Base-by-base conservation (phyloP, 2,113 vertebrate species). In the Sander lucioperca region DNA sequence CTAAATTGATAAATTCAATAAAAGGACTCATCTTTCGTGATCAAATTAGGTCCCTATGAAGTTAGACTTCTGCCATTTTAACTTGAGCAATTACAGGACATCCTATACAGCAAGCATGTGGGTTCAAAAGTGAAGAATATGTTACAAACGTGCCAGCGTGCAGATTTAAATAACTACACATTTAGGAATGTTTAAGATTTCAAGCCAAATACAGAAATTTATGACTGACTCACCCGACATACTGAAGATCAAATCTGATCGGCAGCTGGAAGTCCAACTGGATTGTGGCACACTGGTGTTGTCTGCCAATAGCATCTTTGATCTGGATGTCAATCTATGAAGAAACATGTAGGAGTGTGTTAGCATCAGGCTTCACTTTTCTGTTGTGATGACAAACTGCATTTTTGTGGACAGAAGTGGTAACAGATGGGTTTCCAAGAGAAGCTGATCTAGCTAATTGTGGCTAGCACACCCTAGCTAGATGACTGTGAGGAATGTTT, bases 231-330 rank as follows among this genome's bases (percentile, higher is more conserved):
- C 82, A 98, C 97, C 97, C 95, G 6, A 93, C 88, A 3, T 96
- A 98, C 10, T 96, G 95, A 53, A 98, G 95, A 85, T 92, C 71
- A 10, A 99, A 99, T 78, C 96, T 92, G 86, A 96, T 92, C 0
- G 98, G 98, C 80, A 99, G 94, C 84, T 99, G 98, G 92, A 98
- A 98, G 86, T 98, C 98, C 75, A 99, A 93, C 90, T 99, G 98
- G 88, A 99, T 96, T 1, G 98, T 98, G 77, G 96, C 97, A 6
- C 97, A 98, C 78, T 98, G 97, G 36, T 97, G 97, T 39, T 96
- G 95, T 61, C 97, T 93, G 1, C 96, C 97, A 85, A 97, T 88
- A 0, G 97, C 97, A 0, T 98, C 97, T 30, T 76, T 93, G 86
- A 99, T 96, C 86, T 86, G 96, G 80, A 98, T 95, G 36, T 99